Evolutionary conservation across 2,888 invertebrate species (phyloP), one percentile per base, ranked within the genome.

Genomic region (Diaphora mendica): DNA sequence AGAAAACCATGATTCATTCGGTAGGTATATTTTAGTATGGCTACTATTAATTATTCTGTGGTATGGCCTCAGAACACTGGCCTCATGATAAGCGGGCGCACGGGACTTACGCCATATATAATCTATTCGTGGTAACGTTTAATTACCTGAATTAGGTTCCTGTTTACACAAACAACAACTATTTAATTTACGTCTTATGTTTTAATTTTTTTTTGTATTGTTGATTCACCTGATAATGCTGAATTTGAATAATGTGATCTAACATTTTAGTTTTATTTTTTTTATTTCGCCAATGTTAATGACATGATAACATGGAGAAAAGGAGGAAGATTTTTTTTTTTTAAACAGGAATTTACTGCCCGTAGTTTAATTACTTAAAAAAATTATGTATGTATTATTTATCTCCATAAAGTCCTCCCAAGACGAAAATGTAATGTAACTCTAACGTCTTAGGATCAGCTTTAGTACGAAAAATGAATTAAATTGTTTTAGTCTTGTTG

Each of bases 1-100:
- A 74, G 71, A 71, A 71, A 80, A 74, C 64, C 55, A 77, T 89
- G 89, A 89, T 72, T 86, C 86, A 86, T 77, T 72, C 82, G 79
- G 77, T 80, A 82, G 80, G 80, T 78, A 81, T 83, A 82, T 83
- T 77, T 83, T 83, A 75, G 83, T 82, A 75, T 79, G 83, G n/a
- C n/a, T n/a, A n/a, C n/a, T n/a, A n/a, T n/a, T n/a, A n/a, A n/a
- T n/a, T n/a, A n/a, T n/a, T n/a, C n/a, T n/a, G n/a, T n/a, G n/a
- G n/a, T n/a, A n/a, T n/a, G n/a, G n/a, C n/a, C n/a, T n/a, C n/a
- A n/a, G n/a, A n/a, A n/a, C n/a, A n/a, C n/a, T n/a, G n/a, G 82
- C 78, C 72, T 71, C 75, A 78, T 71, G 80, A 83, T 82, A 81
- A 81, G 81, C 83, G 81, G 72, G 73, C 5, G 42, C 71, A 67